A percentile compares a stretch with the other conserved stretches of the same genome.
Evolutionary conservation across 2,888 invertebrate genomes (phyloP).

Genomic region (Troglohyphantes excavatus): DNA sequence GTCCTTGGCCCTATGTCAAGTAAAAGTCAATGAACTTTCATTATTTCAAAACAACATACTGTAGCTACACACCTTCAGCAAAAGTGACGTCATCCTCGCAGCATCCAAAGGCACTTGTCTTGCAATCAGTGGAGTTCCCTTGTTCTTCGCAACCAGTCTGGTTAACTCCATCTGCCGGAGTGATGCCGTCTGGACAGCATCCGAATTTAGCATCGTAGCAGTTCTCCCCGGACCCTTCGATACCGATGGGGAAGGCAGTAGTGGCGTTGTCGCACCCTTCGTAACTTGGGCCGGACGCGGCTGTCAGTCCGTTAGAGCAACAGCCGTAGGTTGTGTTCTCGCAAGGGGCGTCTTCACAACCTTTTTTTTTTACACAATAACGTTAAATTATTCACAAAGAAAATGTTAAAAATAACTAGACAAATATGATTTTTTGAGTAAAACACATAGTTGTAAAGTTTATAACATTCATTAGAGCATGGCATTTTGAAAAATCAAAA

Average conservation of each 20-base stretch:
- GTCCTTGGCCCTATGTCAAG: too few relatives aligned
- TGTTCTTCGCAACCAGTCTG: constrained; percentile 65
- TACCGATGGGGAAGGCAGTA: constrained; percentile 38
- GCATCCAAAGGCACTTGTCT: constrained; percentile 86
- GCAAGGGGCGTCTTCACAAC: constrained; percentile 71
- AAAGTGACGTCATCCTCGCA: constrained; percentile 89
- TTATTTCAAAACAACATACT: neutral
- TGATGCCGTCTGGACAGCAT: constrained; percentile 92
- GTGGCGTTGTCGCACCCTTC: constrained; percentile 80
- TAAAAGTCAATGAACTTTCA: neutral
- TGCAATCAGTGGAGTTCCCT: constrained; percentile 78
- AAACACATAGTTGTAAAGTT: too few relatives aligned
- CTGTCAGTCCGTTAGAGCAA: constrained; percentile 89
- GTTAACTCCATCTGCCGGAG: constrained; percentile 88
- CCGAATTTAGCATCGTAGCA: constrained; percentile 84
- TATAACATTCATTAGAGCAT: too few relatives aligned
- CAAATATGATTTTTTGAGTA: too few relatives aligned
- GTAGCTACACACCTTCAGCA: constrained; percentile 79
- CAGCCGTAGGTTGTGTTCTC: constrained; percentile 86
- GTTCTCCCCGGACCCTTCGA: constrained; percentile 60
- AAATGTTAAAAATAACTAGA: too few relatives aligned
- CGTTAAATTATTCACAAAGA: too few relatives aligned
- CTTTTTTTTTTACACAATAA: too few relatives aligned
- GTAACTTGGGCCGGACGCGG: constrained; percentile 79
- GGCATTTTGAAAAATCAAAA: too few relatives aligned